These are phyloP conservation scores for Eupsittula cactorum DNA, from an alignment of 2,113 vertebrate species.

Conservation along the genomic window DNA sequence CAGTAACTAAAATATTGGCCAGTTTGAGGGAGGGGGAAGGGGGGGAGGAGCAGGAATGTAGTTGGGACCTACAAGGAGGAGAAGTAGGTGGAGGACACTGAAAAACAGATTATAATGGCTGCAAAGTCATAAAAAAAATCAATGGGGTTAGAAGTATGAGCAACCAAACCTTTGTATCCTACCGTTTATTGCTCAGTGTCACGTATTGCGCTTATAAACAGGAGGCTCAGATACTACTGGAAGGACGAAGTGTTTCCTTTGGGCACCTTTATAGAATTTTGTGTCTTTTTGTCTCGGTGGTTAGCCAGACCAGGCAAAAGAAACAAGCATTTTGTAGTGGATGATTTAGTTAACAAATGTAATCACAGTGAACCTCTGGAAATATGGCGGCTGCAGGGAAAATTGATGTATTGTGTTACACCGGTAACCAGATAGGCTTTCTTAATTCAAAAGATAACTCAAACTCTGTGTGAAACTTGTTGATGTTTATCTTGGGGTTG, in stretches of 20 bases:
- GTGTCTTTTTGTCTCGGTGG: not conserved
- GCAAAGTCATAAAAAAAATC: not conserved
- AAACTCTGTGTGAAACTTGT: not conserved
- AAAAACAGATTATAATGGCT: not conserved
- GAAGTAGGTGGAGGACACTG: not conserved
- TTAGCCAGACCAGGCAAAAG: not conserved
- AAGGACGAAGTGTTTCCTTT: not conserved
- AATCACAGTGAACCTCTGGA: not conserved
- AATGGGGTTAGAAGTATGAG: not conserved
- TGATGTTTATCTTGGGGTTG: not conserved
- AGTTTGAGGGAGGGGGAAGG: not conserved
- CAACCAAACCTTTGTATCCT: not conserved
- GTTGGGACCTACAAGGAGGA: not conserved
- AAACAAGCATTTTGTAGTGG: not conserved
- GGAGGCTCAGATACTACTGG: not conserved
- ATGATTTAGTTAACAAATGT: not conserved
- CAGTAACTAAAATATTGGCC: not conserved
- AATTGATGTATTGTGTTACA: not conserved
- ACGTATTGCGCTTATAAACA: not conserved
- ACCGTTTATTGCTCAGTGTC: not conserved
- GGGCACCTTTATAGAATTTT: not conserved
- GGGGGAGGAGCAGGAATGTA: not conserved
- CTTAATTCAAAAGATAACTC: not conserved
- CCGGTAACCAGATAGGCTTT: not conserved
- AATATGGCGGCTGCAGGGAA: not conserved